Percentiles rank a stretch among this genome's conserved stretches.
Evolutionary conservation across 2,888 invertebrate species (phyloP).

Genomic region (Physocephala rufipes): DNA sequence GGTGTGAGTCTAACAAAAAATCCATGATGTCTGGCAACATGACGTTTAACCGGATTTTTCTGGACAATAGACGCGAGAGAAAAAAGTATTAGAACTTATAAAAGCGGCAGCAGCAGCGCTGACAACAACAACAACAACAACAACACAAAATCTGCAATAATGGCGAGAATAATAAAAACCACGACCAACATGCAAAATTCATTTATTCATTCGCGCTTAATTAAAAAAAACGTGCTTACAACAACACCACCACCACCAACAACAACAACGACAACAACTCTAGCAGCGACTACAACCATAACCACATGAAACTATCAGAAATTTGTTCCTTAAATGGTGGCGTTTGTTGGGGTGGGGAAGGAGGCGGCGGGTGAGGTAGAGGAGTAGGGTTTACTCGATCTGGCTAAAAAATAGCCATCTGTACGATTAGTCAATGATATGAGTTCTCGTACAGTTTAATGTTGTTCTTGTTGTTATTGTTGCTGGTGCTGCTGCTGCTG

Average conservation of each 20-base stretch:
- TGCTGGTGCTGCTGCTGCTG: not conserved
- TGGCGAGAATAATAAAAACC: conserved; percentile 37
- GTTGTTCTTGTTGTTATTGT: not conserved
- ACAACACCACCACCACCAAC: conserved; percentile 33
- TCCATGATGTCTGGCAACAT: conserved; percentile 1
- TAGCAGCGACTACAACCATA: conserved; percentile 12
- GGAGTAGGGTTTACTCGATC: too few relatives aligned
- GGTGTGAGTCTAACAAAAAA: not conserved
- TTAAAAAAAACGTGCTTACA: conserved; percentile 54
- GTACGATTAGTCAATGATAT: too few relatives aligned
- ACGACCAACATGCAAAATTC: conserved; percentile 47
- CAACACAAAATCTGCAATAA: conserved; percentile 20
- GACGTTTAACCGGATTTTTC: not conserved
- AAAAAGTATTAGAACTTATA: conserved; percentile 8
- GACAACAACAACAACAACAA: conserved; percentile 31
- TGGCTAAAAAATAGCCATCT: too few relatives aligned
- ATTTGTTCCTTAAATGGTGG: not conserved
- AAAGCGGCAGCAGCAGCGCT: conserved; percentile 14
- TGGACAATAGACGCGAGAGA: conserved; percentile 37
- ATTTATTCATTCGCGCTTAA: conserved; percentile 61
- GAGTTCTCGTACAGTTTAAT: not conserved
- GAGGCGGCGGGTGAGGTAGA: too few relatives aligned
- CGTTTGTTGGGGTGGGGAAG: not conserved
- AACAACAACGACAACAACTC: conserved; percentile 27
- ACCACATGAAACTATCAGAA: not conserved